Conservation (phyloP, 2,888 invertebrate species). For the Drosophila rellima region DNA sequence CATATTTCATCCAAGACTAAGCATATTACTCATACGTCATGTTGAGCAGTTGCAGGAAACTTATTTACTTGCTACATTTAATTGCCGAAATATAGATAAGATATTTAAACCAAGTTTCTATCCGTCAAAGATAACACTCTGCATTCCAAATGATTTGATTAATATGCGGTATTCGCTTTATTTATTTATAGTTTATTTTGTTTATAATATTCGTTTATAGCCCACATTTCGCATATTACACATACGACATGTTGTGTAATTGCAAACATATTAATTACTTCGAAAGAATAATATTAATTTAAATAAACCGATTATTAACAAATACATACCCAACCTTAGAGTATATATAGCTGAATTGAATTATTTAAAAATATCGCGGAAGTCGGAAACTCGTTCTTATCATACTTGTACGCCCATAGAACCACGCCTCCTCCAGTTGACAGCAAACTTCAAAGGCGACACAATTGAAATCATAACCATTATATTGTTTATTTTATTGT, state of each 20-base stretch:
- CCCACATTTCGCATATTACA: slow-evolving; percentile 4
- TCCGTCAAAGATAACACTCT: too few relatives aligned
- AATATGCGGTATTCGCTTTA: background rate
- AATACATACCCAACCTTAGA: slow-evolving; percentile 1
- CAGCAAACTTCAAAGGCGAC: slow-evolving; percentile 1
- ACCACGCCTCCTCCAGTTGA: background rate
- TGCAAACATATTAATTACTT: background rate
- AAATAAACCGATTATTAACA: background rate
- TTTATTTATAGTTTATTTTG: background rate
- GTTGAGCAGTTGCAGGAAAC: background rate
- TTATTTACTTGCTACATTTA: background rate
- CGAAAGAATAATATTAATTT: background rate
- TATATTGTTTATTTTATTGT: slow-evolving; percentile 62
- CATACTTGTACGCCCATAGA: background rate
- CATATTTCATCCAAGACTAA: too few relatives aligned
- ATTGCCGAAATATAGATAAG: slow-evolving; percentile 6
- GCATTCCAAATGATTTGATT: background rate
- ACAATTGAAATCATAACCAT: slow-evolving; percentile 10
- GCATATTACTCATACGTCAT: slow-evolving; percentile 6
- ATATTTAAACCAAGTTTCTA: too few relatives aligned
- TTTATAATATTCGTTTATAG: background rate
- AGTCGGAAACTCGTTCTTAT: slow-evolving; percentile 9
- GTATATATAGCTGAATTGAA: background rate
- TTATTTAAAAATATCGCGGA: background rate
- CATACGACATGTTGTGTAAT: slow-evolving; percentile 6